phyloP scores from a whole-genome alignment of 2,888 invertebrate species.

The Muschampia plurimacula region DNA sequence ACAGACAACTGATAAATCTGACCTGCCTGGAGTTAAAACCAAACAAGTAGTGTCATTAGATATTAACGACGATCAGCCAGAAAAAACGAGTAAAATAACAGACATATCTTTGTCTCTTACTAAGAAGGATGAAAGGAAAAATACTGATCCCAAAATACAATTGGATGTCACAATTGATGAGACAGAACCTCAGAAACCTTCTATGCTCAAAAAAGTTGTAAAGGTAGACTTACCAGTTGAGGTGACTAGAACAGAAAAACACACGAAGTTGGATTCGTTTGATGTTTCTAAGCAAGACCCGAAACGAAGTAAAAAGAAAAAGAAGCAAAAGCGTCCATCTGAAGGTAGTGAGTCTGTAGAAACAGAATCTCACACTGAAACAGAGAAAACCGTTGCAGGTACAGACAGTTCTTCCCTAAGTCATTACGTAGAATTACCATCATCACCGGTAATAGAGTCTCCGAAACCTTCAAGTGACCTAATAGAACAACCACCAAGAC shows the following conservation, averaged over 20 bases:
- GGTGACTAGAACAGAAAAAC: constrained; percentile 58
- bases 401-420: constrained; percentile 76
- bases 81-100: constrained; percentile 55
- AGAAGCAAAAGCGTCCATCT: constrained; percentile 84
- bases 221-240: constrained; percentile 67
- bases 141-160: constrained; percentile 64
- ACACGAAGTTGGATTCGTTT: constrained; percentile 48
- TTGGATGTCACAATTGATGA: constrained; percentile 69
- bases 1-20: constrained; percentile 1
- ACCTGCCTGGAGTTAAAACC: not conserved
- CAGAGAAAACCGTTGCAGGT: constrained; percentile 68
- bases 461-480: constrained; percentile 67
- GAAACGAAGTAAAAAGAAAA: constrained; percentile 87
- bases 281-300: constrained; percentile 70
- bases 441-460: constrained; percentile 80
- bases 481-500: constrained; percentile 60
- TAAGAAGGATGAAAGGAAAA: constrained; percentile 57
- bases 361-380: constrained; percentile 59
- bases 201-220: constrained; percentile 70
- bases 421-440: constrained; percentile 74
- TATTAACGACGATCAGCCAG: constrained; percentile 11
- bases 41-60: constrained; percentile 5
- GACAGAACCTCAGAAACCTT: constrained; percentile 57
- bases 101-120: constrained; percentile 71
- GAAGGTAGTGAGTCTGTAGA: constrained; percentile 61